Conservation (phyloP, 2,888 invertebrate genomes). For the Pterostichus madidus region DNA sequence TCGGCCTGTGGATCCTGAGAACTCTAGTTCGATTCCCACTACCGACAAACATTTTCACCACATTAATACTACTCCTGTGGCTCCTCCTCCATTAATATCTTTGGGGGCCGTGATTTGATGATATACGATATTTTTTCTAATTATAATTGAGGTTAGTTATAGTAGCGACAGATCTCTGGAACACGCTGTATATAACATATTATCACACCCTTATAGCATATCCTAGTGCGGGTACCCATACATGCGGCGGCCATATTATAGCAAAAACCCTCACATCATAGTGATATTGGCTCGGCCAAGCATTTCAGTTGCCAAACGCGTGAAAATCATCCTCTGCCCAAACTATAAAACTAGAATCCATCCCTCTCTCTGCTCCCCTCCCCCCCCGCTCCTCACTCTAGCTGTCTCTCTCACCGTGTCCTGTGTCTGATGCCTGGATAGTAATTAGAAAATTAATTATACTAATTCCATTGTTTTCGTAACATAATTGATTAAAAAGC, state of each 20-base stretch:
- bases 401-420: not conserved
- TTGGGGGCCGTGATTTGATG: no score
- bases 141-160: no score
- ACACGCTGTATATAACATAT: no score
- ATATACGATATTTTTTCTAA: no score
- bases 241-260: conserved; percentile 5
- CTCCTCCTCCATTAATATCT: no score
- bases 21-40: no score
- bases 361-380: no score
- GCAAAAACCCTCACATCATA: conserved; percentile 10
- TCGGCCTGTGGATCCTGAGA: no score
- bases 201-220: conserved; percentile 5
- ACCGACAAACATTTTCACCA: no score
- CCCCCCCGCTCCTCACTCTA: not conserved
- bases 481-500: conserved; percentile 63
- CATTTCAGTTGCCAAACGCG: conserved; percentile 48
- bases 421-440: conserved; percentile 47
- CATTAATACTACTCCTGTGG: no score
- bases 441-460: conserved; percentile 63
- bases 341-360: conserved; percentile 48
- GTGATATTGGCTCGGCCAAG: conserved; percentile 25
- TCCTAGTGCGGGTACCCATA: conserved; percentile 40
- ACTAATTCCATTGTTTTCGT: conserved; percentile 63
- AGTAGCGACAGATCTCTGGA: no score
- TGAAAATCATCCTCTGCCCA: not conserved